A percentile compares a stretch with the other conserved stretches of the same genome.
phyloP scores from a whole-genome alignment of 2,113 vertebrate species.

The Psettodes erumei region DNA sequence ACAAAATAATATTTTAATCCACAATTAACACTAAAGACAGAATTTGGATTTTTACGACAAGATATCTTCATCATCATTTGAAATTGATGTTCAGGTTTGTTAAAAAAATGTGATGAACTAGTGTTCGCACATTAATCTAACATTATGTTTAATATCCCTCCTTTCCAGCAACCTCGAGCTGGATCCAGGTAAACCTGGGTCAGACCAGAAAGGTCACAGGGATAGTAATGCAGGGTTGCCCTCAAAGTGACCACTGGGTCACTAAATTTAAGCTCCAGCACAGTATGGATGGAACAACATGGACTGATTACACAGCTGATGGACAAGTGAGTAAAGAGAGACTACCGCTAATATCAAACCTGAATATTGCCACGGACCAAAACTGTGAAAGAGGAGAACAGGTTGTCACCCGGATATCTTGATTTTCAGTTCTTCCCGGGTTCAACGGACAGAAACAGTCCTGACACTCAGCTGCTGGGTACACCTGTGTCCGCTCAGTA shows the following conservation, averaged over 20 bases:
- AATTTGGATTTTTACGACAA: neutral
- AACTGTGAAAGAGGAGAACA: too few species aligned
- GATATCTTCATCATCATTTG: neutral
- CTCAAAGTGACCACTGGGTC: conserved; percentile 78
- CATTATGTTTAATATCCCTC: neutral
- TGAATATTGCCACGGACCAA: neutral
- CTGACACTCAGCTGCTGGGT: conserved; percentile 80
- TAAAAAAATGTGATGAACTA: neutral
- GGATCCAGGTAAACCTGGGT: conserved; percentile 82
- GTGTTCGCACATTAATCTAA: neutral
- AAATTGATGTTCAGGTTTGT: neutral
- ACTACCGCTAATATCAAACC: neutral
- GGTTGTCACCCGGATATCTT: neutral
- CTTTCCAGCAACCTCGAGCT: conserved; percentile 73
- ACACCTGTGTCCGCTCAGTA: conserved; percentile 74
- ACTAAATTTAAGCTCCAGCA: conserved; percentile 81
- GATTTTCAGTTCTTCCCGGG: conserved; percentile 75
- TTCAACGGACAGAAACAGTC: conserved; percentile 66
- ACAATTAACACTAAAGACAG: neutral
- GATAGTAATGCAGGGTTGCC: conserved; percentile 82
- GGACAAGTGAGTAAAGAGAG: conserved; percentile 66
- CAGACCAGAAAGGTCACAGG: conserved; percentile 80
- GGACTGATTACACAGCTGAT: conserved; percentile 77
- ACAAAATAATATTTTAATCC: neutral
- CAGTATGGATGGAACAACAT: conserved; percentile 75